phyloP scores from a whole-genome alignment of 2,113 vertebrate species.

The Lepisosteus osseus region DNA sequence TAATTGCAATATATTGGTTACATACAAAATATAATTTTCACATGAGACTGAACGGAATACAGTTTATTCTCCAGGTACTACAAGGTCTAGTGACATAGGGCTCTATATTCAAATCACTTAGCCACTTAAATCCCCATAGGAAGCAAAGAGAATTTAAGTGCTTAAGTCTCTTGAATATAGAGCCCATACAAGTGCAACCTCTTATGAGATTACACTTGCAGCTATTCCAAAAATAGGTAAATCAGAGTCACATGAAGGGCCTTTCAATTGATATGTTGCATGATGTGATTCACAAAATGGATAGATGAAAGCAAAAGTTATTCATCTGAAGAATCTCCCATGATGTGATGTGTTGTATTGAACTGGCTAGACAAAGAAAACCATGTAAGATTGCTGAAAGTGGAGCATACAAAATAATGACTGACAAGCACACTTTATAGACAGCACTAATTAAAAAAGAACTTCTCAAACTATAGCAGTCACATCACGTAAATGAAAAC shows the following conservation, averaged over 20 bases:
- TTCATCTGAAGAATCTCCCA: not conserved
- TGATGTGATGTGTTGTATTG: too few species aligned
- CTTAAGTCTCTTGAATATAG: not conserved
- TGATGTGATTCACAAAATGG: not conserved
- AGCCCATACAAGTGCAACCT: not conserved
- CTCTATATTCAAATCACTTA: not conserved
- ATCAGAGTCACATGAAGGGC: not conserved
- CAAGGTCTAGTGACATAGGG: too few species aligned
- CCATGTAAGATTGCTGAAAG: too few species aligned
- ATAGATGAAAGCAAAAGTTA: not conserved
- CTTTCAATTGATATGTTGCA: not conserved
- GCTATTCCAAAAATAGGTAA: not conserved
- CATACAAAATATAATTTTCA: too few species aligned
- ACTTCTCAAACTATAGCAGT: not conserved
- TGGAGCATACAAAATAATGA: too few species aligned
- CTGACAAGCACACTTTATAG: too few species aligned
- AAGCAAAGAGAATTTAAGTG: not conserved
- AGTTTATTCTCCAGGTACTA: too few species aligned
- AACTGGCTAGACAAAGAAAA: too few species aligned
- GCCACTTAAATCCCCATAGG: too few species aligned
- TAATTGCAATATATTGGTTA: too few species aligned
- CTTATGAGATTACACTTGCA: not conserved
- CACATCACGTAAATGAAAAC: conserved; percentile 4
- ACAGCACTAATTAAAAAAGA: not conserved
- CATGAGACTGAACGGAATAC: too few species aligned